Evolutionary conservation across 2,797 vertebrate genomes (phyloP).

Genomic region (Sebastes taczanowskii): DNA sequence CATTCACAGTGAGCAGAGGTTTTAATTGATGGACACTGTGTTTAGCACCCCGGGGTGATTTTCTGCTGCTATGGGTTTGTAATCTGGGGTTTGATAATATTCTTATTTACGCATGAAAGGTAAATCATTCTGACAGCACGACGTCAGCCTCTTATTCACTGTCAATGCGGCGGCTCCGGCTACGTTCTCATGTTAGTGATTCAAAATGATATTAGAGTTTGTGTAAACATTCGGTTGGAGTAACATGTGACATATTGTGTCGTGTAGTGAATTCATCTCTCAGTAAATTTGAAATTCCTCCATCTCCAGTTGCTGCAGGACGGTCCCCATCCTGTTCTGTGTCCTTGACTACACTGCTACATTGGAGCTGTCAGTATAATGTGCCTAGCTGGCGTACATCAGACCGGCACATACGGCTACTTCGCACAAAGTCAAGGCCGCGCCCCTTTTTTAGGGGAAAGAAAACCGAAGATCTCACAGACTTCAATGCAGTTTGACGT

Average conservation of each 20-base stretch:
- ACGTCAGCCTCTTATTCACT: background rate
- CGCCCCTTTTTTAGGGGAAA: no score
- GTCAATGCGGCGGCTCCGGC: background rate
- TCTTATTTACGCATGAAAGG: background rate
- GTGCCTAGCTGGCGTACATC: constrained; percentile 1
- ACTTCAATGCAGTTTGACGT: no score
- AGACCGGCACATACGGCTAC: no score
- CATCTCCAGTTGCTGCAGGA: constrained; percentile 26
- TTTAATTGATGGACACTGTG: background rate
- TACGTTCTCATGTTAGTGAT: background rate
- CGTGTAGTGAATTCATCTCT: background rate
- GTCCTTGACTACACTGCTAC: constrained; percentile 43
- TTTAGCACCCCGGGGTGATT: background rate
- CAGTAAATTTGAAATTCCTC: background rate
- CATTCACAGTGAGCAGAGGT: constrained; percentile 26
- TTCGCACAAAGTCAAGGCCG: no score
- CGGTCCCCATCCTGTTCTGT: constrained; percentile 2
- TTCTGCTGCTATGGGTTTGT: background rate
- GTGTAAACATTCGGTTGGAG: constrained; percentile 5
- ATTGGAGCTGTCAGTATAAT: constrained; percentile 45
- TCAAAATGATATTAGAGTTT: background rate
- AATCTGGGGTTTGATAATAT: background rate
- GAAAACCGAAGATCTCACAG: no score
- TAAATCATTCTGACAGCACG: background rate
- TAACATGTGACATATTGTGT: background rate